Evolutionary conservation across 2,797 vertebrate species (phyloP).

Genomic region (Labeo calbasu): DNA sequence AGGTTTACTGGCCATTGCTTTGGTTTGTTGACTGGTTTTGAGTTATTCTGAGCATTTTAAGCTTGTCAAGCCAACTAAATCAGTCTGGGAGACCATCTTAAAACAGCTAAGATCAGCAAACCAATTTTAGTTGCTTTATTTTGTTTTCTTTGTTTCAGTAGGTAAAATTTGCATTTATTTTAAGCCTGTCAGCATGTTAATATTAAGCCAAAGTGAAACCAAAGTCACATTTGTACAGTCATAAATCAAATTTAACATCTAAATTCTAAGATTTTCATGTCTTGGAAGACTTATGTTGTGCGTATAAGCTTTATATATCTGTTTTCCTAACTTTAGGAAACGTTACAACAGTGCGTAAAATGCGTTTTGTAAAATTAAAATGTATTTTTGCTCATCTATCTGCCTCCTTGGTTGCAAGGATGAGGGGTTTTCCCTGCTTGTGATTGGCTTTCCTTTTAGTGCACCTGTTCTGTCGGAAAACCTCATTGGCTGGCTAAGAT

Average conservation of each 20-base stretch:
- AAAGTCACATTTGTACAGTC: neutral
- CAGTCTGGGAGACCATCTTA: neutral
- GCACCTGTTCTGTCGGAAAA: conserved; percentile 46
- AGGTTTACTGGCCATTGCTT: neutral
- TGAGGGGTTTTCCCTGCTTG: neutral
- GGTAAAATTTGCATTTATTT: neutral
- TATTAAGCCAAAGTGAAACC: neutral
- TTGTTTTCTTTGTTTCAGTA: neutral
- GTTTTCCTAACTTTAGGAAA: neutral
- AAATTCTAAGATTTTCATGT: neutral
- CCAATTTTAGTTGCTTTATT: neutral
- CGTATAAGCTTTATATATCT: neutral
- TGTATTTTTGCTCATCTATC: neutral
- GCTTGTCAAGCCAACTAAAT: neutral
- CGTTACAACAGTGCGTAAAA: neutral
- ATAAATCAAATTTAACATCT: neutral
- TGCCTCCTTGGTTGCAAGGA: neutral
- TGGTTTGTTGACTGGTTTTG: neutral
- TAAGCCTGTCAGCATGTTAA: neutral
- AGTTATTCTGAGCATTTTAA: neutral
- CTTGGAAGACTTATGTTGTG: neutral
- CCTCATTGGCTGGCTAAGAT: conserved; percentile 36
- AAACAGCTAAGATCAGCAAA: neutral
- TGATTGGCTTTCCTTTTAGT: conserved; percentile 39
- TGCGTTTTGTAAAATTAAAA: neutral